Conservation (phyloP, 2,797 vertebrate species). For the Toxotes lorentzi region DNA sequence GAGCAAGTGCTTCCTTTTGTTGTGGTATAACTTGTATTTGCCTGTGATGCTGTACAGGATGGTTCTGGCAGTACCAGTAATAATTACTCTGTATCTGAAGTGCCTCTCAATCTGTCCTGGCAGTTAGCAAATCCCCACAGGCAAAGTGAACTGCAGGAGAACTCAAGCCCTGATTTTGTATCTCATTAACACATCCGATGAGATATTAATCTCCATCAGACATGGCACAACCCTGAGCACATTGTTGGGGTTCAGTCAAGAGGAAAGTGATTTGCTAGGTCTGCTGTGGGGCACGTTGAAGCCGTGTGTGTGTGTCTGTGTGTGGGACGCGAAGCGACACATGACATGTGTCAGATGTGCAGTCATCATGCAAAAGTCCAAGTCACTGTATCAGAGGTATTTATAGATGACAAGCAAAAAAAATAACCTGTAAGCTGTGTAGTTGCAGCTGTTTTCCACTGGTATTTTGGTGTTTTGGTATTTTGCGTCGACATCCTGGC, state of each 20-base stretch:
- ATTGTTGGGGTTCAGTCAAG: conserved; percentile 68
- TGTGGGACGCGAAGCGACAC: conserved; percentile 11
- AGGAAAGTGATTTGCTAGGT: conserved; percentile 68
- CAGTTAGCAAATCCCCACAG: conserved; percentile 66
- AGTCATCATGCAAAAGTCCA: conserved; percentile 17
- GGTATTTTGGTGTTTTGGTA: background rate
- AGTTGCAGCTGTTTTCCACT: background rate
- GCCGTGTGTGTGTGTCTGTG: conserved; percentile 7
- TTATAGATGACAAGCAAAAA: conserved; percentile 23
- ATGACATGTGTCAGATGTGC: conserved; percentile 40
- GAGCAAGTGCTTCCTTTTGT: conserved; percentile 31
- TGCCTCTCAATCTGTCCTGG: conserved; percentile 67
- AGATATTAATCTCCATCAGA: conserved; percentile 80
- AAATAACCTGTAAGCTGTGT: conserved; percentile 1
- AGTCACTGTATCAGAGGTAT: conserved; percentile 16
- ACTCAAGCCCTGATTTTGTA: conserved; percentile 70
- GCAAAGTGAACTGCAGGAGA: conserved; percentile 62
- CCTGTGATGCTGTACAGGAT: conserved; percentile 30
- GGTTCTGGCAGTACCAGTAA: conserved; percentile 30
- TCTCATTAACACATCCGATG: conserved; percentile 79
- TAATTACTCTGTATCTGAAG: conserved; percentile 71
- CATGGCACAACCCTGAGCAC: conserved; percentile 60
- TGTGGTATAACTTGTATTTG: conserved; percentile 30
- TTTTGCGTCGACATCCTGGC: background rate
- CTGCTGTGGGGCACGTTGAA: conserved; percentile 47